Base-by-base conservation (phyloP, 2,888 invertebrate genomes). In the Margaritifera margaritifera region DNA sequence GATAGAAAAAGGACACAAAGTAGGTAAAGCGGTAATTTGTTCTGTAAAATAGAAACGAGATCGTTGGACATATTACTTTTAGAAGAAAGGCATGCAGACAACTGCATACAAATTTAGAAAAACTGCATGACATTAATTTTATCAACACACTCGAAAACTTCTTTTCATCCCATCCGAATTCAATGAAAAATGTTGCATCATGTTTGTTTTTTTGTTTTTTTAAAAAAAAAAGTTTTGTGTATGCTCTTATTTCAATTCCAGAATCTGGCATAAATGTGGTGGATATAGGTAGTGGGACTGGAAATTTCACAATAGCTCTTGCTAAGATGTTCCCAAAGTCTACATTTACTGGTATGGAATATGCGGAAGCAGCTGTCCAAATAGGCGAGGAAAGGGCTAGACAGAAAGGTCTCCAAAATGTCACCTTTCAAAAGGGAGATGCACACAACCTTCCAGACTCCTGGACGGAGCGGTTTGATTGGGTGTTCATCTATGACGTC, bases 401-500 rank as follows among this genome's bases (percentile, higher is more conserved):
- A 15, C n/a, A 54, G 20, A 27, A 62, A 50, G 20, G 27, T 22
- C 25, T 66, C 22, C 5, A 25, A 22, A 66, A 66, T 54, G 31
- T 66, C 19, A 25, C 51, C 20, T 51, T 66, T 59, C 51, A 51
- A 22, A 18, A 19, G 18, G 60, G 59, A 19, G 60, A 66, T 52
- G 59, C 53, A n/a, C 58, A 66, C 22, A 59, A 66, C 20, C 24
- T 68, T 27, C 54, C 51, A 51, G 68, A 64, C 51, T 27, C 25
- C n/a, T 59, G 22, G 27, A 31, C 22, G 19, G 42, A 57, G n/a
- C 27, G 42, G 54, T 68, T 68, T 64, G 68, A 68, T 31, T 58
- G 50, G 25, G 52, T 63, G 6, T 58, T 63, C 19, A n/a, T 64
- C 19, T 57, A 63, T 58, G 60, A 68, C 50, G 63, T 58, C 15